These are phyloP conservation scores for Drosophila fuyamai DNA, from an alignment of 1,140 invertebrate genomes.

Conservation along the genomic window DNA sequence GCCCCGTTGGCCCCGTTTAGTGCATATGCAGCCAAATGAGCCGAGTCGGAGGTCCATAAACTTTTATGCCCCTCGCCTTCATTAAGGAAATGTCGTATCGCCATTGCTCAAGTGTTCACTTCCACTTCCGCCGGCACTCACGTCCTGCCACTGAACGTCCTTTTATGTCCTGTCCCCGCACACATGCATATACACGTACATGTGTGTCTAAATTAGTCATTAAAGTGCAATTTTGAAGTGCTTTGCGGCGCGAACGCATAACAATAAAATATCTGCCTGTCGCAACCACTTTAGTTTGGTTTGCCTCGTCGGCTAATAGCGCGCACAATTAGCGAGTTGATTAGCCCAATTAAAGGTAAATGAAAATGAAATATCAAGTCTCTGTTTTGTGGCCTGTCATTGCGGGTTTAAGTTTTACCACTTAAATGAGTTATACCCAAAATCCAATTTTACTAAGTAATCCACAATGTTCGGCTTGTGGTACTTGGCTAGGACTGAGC, in stretches of 20 bases:
- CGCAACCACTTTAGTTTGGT: slow-evolving; percentile 24
- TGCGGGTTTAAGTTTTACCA: slow-evolving; percentile 1
- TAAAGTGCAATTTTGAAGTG: slow-evolving; percentile 80
- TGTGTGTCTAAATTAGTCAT: slow-evolving; percentile 74
- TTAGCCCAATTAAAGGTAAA: slow-evolving; percentile 78
- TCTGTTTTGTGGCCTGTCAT: slow-evolving; percentile 14
- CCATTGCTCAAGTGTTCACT: slow-evolving; percentile 79
- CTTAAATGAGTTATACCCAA: not conserved
- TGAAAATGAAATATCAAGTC: slow-evolving; percentile 76
- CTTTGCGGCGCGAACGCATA: slow-evolving; percentile 39
- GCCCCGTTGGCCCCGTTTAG: slow-evolving; percentile 53
- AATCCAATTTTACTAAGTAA: slow-evolving; percentile 11
- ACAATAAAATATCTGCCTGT: slow-evolving; percentile 74
- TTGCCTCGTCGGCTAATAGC: slow-evolving; percentile 55
- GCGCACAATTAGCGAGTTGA: slow-evolving; percentile 72
- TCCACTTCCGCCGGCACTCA: slow-evolving; percentile 77
- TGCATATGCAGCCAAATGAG: slow-evolving; percentile 51
- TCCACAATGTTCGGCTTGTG: not conserved
- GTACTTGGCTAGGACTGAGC: too few species aligned
- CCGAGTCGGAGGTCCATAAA: slow-evolving; percentile 61
- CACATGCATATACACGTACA: not conserved
- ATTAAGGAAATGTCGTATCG: slow-evolving; percentile 83
- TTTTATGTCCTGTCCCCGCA: slow-evolving; percentile 37
- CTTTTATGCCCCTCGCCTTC: slow-evolving; percentile 71
- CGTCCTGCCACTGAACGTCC: slow-evolving; percentile 28